Conservation (phyloP, 2,113 vertebrate species). For the Saccopteryx leptura region DNA sequence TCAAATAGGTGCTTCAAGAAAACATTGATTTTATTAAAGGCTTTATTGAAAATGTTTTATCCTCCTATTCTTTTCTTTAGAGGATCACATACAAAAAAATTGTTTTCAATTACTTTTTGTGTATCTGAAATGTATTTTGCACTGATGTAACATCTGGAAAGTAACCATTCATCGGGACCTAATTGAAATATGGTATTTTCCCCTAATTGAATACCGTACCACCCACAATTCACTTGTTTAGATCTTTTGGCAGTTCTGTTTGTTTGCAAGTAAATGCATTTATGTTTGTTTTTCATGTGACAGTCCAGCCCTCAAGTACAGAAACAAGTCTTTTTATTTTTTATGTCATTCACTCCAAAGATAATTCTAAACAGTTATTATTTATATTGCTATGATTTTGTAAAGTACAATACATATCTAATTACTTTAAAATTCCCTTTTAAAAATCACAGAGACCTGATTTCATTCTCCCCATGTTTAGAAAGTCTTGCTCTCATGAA, state of each 20-base stretch:
- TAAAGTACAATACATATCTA: neutral
- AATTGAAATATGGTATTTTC: constrained; percentile 3
- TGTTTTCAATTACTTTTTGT: too few species aligned
- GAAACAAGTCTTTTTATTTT: neutral
- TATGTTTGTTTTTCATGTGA: neutral
- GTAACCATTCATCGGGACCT: neutral
- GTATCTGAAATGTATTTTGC: neutral
- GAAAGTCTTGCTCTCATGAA: neutral
- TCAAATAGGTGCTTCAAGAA: neutral
- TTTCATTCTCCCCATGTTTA: neutral
- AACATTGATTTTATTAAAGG: neutral
- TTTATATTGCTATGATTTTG: neutral
- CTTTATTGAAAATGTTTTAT: neutral
- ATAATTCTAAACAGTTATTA: neutral
- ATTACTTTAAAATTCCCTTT: neutral
- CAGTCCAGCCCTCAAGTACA: neutral
- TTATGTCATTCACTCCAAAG: neutral
- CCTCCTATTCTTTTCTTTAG: neutral
- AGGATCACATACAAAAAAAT: neutral
- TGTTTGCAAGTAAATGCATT: neutral
- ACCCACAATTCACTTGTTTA: neutral
- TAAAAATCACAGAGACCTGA: neutral
- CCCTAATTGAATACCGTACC: neutral
- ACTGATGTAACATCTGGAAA: neutral
- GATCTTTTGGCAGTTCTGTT: neutral